Conservation (phyloP, 2,797 vertebrate species). For the Sardinella longiceps region DNA sequence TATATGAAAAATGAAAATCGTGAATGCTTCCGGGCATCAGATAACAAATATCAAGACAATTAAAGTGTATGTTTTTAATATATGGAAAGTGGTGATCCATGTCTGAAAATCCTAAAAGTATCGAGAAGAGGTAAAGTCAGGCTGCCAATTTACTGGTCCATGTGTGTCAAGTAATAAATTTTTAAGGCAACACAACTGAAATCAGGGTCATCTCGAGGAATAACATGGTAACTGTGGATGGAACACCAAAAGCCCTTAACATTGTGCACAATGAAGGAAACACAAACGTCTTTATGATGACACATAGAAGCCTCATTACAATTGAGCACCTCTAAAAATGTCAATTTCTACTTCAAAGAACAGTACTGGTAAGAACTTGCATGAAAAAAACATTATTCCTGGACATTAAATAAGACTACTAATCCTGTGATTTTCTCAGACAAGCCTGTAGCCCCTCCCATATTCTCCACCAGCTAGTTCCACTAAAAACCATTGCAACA, state of each 20-base stretch:
- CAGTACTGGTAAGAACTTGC: background rate
- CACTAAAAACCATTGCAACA: background rate
- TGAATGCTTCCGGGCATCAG: background rate
- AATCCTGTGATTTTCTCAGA: background rate
- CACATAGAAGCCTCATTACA: constrained; percentile 9
- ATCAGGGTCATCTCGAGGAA: constrained; percentile 71
- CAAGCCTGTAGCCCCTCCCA: background rate
- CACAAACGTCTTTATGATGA: constrained; percentile 34
- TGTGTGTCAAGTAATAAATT: constrained; percentile 66
- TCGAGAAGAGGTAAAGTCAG: constrained; percentile 46
- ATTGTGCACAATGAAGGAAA: constrained; percentile 78
- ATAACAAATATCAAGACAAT: background rate
- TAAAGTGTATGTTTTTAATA: background rate
- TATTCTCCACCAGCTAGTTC: background rate
- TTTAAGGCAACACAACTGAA: constrained; percentile 86
- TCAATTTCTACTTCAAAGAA: background rate
- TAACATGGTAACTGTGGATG: constrained; percentile 89
- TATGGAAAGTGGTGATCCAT: background rate
- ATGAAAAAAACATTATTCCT: constrained; percentile 3
- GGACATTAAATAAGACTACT: background rate
- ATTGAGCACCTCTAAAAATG: background rate
- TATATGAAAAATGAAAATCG: background rate
- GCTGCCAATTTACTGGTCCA: constrained; percentile 65
- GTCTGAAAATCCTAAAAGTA: background rate
- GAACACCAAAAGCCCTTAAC: constrained; percentile 85